A percentile compares a stretch with the other conserved stretches of the same genome.
Conservation (phyloP, 92 coral and sea anemone species). For the Meandrina meandrites region DNA sequence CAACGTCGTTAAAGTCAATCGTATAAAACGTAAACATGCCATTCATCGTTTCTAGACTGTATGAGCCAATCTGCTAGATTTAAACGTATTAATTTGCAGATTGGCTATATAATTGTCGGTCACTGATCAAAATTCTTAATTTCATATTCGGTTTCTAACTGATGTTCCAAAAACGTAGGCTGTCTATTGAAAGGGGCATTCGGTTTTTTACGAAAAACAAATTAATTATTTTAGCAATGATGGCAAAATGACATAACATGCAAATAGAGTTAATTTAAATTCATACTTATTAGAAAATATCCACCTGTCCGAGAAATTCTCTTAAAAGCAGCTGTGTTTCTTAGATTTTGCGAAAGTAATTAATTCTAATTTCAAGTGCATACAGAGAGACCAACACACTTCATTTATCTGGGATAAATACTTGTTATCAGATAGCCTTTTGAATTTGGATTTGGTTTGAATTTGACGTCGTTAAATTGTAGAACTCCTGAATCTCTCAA, state of each 20-base stretch:
- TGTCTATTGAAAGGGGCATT: not conserved
- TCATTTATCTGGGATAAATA: too few species aligned
- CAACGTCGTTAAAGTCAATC: not conserved
- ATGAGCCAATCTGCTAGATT: not conserved
- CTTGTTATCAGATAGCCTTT: too few species aligned
- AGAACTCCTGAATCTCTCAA: too few species aligned
- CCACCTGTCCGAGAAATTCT: not conserved
- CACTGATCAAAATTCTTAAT: not conserved
- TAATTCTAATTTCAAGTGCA: too few species aligned
- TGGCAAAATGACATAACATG: not conserved
- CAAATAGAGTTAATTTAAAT: not conserved
- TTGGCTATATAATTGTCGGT: not conserved
- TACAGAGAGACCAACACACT: too few species aligned
- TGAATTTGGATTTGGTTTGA: too few species aligned
- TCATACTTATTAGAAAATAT: not conserved
- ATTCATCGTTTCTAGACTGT: not conserved
- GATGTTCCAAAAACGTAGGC: not conserved
- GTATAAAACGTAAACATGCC: not conserved
- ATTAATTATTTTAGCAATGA: not conserved
- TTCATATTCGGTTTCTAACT: not conserved
- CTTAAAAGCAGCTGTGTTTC: not conserved
- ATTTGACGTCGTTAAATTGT: too few species aligned
- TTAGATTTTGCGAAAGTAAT: not conserved
- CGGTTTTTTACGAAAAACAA: not conserved
- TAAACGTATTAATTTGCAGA: not conserved